A percentile compares a stretch with the other conserved stretches of the same genome.
These are phyloP conservation scores for Geococcyx californianus DNA, from an alignment of 2,113 vertebrate genomes.

Conservation along the genomic window DNA sequence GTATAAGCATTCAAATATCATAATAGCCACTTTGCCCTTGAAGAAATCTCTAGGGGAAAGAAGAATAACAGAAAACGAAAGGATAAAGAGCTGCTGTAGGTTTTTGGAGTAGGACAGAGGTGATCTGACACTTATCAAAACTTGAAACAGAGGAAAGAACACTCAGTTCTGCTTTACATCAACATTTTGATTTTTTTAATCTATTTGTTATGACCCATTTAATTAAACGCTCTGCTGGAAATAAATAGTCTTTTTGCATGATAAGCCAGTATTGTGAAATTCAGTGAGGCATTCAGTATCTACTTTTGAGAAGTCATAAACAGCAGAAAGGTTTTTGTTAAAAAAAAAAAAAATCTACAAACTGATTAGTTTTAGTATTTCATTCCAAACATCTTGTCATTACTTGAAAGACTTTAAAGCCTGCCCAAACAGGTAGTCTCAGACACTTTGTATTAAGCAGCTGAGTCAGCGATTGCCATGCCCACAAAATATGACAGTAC, in stretches of 20 bases:
- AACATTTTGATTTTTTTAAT: slow-evolving; percentile 45
- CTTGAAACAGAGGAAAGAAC: not conserved
- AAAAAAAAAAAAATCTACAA: not conserved
- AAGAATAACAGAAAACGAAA: not conserved
- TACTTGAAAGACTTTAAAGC: not conserved
- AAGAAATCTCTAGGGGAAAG: not conserved
- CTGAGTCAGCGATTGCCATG: slow-evolving; percentile 17
- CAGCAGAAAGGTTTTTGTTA: not conserved
- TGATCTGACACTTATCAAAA: not conserved
- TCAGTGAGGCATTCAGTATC: not conserved
- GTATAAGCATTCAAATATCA: not conserved
- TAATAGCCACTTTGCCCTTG: not conserved
- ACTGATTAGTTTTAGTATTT: not conserved
- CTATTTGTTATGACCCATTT: slow-evolving; percentile 72
- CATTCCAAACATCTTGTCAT: not conserved
- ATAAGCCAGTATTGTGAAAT: slow-evolving; percentile 16
- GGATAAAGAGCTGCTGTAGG: not conserved
- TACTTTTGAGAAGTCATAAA: not conserved
- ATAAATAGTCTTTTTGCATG: slow-evolving; percentile 68
- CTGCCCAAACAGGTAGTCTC: not conserved
- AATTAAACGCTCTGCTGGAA: slow-evolving; percentile 84
- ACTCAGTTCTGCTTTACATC: not conserved
- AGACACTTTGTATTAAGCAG: slow-evolving; percentile 6
- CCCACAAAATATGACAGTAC: slow-evolving; percentile 40
- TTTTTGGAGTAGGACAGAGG: not conserved